Evolutionary conservation across 2,113 vertebrate genomes (phyloP), one percentile per base, ranked within the genome.

Genomic region (Halichoeres trimaculatus): DNA sequence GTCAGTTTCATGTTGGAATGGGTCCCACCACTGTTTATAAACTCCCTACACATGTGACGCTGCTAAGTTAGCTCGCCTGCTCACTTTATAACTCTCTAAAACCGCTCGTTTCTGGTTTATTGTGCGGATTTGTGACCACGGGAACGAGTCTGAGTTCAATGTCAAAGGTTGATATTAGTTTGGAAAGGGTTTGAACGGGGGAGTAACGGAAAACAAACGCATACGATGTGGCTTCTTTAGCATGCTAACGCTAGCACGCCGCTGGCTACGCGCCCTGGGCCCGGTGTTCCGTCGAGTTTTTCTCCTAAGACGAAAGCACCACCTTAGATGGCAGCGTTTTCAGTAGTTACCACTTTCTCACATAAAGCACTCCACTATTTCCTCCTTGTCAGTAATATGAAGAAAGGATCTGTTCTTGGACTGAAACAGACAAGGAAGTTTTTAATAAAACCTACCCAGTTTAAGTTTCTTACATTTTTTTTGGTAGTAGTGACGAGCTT

Each of bases 21-120:
- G 4, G 5, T n/a, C 80, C 76, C 40, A 52, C 20, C 30, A 57
- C 58, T 87, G 84, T 88, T 87, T 79, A 78, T 91, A 87, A 88
- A 88, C 89, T 84, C 53, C 17, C 13, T 1, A 23, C 69, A 54
- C 87, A 84, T 51, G 84, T 80, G 67, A 80, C 20, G 67, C 59
- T 24, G 70, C 78, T 47, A 30, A 8, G 13, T 54, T 75, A 85
- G 73, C 81, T 9, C n/a, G 0, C 9, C 2, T 47, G 78, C 62
- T 86, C 77, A 11, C 80, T 14, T 43, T 43, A 13, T 2, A 11
- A 48, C 45, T 48, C 19, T 10, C 1, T 10, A 3, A 26, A 53
- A 54, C 16, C 55, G 3, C 34, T 7, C 14, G 0, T 14, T 1
- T 6, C 5, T 17, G 0, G 0, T 0, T 12, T 6, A 20, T 30